Base-by-base conservation (phyloP, 2,888 invertebrate species). In the Pardosa pseudoannulata region DNA sequence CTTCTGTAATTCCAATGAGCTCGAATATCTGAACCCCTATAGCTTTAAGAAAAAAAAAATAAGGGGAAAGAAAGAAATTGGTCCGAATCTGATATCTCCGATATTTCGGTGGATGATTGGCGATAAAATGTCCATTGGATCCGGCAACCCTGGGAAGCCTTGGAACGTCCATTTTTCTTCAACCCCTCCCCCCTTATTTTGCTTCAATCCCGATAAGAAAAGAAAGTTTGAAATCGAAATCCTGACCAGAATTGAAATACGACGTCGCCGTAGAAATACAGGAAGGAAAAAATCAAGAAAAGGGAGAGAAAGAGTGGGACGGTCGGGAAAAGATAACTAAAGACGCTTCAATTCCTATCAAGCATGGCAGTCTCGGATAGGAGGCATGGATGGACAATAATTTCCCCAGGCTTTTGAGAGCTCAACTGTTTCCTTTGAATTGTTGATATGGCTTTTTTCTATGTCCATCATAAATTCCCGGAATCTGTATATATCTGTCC, bases 221-320 rank as follows among this genome's bases (percentile, higher is more conserved):
- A 75, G 82, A 82, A 83, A 83, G 71, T 83, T 83, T 79, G 78
- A 79, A 86, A 86, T 79, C 79, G 79, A 79, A 79, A 86, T 86
- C 85, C 79, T 79, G 85, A 86, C 79, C 79, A 79, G 85, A 86
- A 86, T 86, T 86, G 85, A 86, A 86, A 86, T 74, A 86, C 74
- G 85, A 86, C 46, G 85, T 86, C 85, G 85, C 79, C 85, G 31
- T 67, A 70, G 79, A 72, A 85, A 79, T 76, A 46, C 67, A 79
- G 83, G 78, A 76, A 80, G 67, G 73, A 73, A 62, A 72, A 50
- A 79, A 27, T 36, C 39, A 79, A 46, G 70, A 82, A 32, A 41
- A 31, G 62, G 6, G 39, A 72, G 27, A 65, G 27, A 64, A 16
- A 62, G 31, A 36, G 50, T 23, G 23, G 13, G 56, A 75, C 56